Percentiles rank a stretch among this genome's conserved stretches.
Evolutionary conservation across 1,140 invertebrate genomes (phyloP).

Genomic region (Brachionus manjavacas): DNA sequence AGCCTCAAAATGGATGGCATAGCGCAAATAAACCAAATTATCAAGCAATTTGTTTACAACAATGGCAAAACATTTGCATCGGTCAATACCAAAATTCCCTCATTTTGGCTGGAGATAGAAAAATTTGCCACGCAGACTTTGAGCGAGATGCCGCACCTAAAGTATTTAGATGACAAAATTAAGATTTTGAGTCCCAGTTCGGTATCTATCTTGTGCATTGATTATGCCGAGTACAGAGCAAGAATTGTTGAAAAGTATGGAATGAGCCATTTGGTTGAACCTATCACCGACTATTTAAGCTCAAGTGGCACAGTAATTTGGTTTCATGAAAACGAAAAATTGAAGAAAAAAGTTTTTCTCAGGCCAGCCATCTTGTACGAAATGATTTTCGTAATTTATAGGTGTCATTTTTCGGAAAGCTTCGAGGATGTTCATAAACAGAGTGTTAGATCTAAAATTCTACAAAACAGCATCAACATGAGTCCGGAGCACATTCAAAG

Average conservation of each 20-base stretch:
- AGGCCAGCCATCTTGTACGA: conserved; percentile 18
- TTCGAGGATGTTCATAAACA: conserved; percentile 20
- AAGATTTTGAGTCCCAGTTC: background rate
- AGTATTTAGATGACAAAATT: conserved; percentile 14
- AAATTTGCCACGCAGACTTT: background rate
- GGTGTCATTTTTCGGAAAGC: background rate
- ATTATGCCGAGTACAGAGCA: background rate
- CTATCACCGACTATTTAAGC: conserved; percentile 4
- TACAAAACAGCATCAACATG: background rate
- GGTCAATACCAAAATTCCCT: conserved; percentile 25
- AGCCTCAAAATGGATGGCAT: conserved; percentile 30
- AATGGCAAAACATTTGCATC: conserved; percentile 1
- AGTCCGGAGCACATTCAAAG: background rate
- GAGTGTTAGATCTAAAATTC: conserved; percentile 6
- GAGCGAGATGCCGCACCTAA: background rate
- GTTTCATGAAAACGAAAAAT: background rate
- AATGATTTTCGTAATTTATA: conserved; percentile 4
- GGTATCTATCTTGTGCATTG: background rate
- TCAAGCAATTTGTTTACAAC: background rate
- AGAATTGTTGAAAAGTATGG: conserved; percentile 34
- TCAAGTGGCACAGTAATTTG: background rate
- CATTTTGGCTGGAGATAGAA: conserved; percentile 35
- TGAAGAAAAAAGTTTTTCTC: conserved; percentile 27
- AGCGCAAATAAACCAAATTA: background rate
- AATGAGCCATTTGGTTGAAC: conserved; percentile 31